Evolutionary conservation across 2,113 vertebrate genomes (phyloP).

Genomic region (Scomber scombrus): DNA sequence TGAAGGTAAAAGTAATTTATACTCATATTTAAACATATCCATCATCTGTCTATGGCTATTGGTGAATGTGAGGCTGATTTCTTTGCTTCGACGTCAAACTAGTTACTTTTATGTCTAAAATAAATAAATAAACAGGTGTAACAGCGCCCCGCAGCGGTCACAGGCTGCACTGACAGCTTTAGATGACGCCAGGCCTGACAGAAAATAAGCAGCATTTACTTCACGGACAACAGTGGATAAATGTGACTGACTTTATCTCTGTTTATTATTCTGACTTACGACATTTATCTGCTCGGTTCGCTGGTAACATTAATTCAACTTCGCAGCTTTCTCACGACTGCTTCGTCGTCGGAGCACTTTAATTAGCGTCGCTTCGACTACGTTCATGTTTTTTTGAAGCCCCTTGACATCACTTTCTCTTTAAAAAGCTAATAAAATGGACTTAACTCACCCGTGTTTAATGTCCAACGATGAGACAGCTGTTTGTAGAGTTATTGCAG

Average conservation of each 20-base stretch:
- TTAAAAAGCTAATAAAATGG: not conserved
- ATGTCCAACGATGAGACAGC: not conserved
- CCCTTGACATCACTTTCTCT: accelerated
- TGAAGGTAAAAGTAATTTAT: no score
- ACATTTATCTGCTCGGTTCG: not conserved
- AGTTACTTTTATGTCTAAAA: no score
- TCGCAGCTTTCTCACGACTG: not conserved
- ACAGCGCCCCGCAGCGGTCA: slow-evolving; percentile 17
- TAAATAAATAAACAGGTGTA: not conserved
- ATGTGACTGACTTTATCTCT: not conserved
- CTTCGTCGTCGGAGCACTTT: not conserved
- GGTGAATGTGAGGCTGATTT: not conserved
- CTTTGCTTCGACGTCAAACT: no score
- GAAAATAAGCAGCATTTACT: not conserved
- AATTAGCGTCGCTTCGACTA: not conserved
- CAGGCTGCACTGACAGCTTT: not conserved
- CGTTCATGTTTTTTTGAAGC: not conserved
- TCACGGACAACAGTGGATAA: not conserved
- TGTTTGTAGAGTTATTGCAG: slow-evolving; percentile 62
- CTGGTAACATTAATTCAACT: not conserved
- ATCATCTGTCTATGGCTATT: no score
- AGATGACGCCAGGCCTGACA: slow-evolving; percentile 29
- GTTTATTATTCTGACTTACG: not conserved
- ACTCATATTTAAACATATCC: no score
- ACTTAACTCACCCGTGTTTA: slow-evolving; percentile 34